Conservation (phyloP, 2,113 vertebrate genomes). For the Gnathonemus echidnorhynchus region DNA sequence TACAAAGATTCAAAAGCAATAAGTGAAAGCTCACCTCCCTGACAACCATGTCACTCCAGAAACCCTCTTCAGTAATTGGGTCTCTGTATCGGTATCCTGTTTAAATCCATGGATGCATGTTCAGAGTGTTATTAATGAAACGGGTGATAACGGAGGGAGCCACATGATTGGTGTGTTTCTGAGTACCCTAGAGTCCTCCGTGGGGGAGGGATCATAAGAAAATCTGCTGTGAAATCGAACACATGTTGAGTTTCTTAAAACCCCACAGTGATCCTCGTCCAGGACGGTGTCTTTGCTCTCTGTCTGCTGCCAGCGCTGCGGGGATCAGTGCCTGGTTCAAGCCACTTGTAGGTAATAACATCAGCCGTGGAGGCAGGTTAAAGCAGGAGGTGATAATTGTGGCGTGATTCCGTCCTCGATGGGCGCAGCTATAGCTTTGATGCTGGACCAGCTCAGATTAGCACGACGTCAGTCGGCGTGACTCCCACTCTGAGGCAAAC, state of each 20-base stretch:
- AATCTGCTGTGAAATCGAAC: not conserved
- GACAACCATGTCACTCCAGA: not conserved
- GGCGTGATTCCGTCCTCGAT: not conserved
- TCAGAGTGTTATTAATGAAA: not conserved
- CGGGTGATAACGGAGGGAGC: not conserved
- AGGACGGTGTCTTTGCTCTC: not conserved
- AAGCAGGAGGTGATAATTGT: not conserved
- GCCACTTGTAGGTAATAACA: not conserved
- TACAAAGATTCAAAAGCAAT: not conserved
- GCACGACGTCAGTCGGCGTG: not conserved
- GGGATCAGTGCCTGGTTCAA: not conserved
- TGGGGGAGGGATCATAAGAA: not conserved
- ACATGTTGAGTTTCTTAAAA: not conserved
- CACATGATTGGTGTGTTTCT: not conserved
- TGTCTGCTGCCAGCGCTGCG: no score
- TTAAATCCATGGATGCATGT: not conserved
- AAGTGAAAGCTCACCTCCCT: not conserved
- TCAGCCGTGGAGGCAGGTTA: not conserved
- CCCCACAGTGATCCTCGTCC: not conserved
- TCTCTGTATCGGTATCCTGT: not conserved
- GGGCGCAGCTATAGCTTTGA: rapidly evolving
- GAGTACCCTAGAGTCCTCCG: not conserved
- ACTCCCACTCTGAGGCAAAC: not conserved
- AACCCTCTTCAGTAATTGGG: not conserved
- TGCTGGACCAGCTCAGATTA: not conserved